Base-by-base conservation (phyloP, 2,888 invertebrate species). In the Ametastegia equiseti region DNA sequence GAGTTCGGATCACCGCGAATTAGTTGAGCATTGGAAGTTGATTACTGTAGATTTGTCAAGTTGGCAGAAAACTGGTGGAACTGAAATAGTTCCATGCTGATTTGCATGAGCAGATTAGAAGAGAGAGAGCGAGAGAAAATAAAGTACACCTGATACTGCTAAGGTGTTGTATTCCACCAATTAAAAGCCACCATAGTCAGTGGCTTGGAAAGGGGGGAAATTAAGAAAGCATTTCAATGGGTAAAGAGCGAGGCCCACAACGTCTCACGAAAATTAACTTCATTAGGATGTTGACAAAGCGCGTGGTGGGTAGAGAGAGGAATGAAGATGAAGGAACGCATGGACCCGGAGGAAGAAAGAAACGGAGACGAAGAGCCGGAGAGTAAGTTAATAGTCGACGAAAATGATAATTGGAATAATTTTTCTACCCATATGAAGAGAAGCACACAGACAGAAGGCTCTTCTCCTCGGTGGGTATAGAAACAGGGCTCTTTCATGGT, bases 181-280 rank as follows among this genome's bases (percentile, higher is more conserved):
- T 54, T 19, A 54, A 33, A 54, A 36, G 3, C 30, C 15, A 23
- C 54, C 13, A 3, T 3, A 33, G 6, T n/a, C 73, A 27, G 30
- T 33, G 54, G 15, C 27, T 47, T 71, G 11, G 54, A 75, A 75
- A 19, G n/a, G 19, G 2, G n/a, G 27, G n/a, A n/a, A 50, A 75
- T 54, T 54, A 36, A 75, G 54, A 75, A 71, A 50, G 33, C 33
- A 75, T 67, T 67, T 67, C 1, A 15, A 75, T n/a, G 19, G 54
- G 54, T n/a, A 75, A 75, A 54, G 54, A 75, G 54, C 36, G 33
- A 27, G 11, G 45, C 50, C 23, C 1, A 7, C 36, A 19, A 78
- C 78, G 73, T 81, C 86, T 83, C 86, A 85, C 84, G 87, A 83
- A 84, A 87, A 86, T 87, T 87, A 85, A 84, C 86, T 85, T 87